These are phyloP conservation scores for Rhagonycha fulva DNA, from an alignment of 2,888 invertebrate species.

Conservation along the genomic window DNA sequence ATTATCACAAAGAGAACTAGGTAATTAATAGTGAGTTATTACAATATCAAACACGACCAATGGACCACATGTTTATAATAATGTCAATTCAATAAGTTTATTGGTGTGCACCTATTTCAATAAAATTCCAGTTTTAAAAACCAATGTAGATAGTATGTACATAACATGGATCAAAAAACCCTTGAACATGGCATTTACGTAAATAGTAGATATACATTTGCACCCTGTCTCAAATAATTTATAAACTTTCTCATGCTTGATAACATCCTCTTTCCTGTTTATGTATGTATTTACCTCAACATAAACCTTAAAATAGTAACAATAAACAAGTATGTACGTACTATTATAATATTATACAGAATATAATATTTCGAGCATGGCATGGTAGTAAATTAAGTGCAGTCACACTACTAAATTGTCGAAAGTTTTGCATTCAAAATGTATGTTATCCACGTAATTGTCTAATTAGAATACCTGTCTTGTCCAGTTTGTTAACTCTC, in stretches of 20 bases:
- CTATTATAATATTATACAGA: neutral
- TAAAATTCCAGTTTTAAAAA: neutral
- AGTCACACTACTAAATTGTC: neutral
- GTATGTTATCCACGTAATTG: neutral
- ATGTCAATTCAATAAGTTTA: neutral
- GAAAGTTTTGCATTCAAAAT: neutral
- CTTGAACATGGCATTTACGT: neutral
- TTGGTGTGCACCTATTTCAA: neutral
- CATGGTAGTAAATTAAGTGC: neutral
- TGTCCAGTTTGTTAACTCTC: neutral
- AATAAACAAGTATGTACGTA: neutral
- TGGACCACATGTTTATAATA: neutral
- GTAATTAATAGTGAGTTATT: neutral
- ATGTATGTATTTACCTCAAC: neutral
- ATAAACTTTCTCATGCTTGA: neutral
- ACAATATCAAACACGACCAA: neutral
- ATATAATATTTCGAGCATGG: neutral
- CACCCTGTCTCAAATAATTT: neutral
- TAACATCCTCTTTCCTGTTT: neutral
- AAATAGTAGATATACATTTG: neutral
- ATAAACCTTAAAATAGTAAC: neutral
- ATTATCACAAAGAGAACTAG: neutral
- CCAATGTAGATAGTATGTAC: neutral
- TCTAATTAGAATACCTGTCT: neutral
- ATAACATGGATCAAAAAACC: neutral